Base-by-base conservation (phyloP, 1,140 invertebrate species). In the Vollenhovia emeryi region DNA sequence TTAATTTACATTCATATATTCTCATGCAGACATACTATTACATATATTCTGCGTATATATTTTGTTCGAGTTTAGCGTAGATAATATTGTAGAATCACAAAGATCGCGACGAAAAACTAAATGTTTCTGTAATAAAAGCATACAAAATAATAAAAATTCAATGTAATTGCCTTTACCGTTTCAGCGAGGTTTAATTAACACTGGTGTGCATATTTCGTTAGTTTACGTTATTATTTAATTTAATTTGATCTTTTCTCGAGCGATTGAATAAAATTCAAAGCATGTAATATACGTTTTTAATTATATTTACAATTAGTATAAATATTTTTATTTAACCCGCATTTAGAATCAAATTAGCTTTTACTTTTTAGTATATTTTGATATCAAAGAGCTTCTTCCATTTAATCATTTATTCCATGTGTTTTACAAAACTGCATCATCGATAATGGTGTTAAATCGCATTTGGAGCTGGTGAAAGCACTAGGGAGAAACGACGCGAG, bases 371-470 rank as follows among this genome's bases (percentile, higher is more conserved):
- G 30, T 43, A 21, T 13, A 43, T 45, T 76, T 45, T n/a, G 45
- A 33, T 21, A 5, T 73, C 15, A 30, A 24, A 60, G 11, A 75
- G 8, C 13, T 40, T 43, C 60, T 60, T 36, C 13, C 13, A 43
- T 40, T 62, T 62, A 43, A 27, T 60, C 24, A 60, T 62, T 43
- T 45, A n/a, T 40, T 45, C 36, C 30, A 62, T 60, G 24, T 50
- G 43, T 24, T 57, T 18, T 45, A 24, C 33, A 71, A 62, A 48
- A 43, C 36, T 30, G 43, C 6, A 57, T 40, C 48, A 18, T 82
- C 50, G 50, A 60, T 57, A 57, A 71, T 73, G 52, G 27, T 64
- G 66, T 73, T 45, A 82, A 73, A 82, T 82, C 50, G 48, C 36
- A 55, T 71, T 55, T 82, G 18, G 4, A 80, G 18, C 33, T 71